Conservation (phyloP, 2,888 invertebrate species). For the Allophyes oxyacanthae region DNA sequence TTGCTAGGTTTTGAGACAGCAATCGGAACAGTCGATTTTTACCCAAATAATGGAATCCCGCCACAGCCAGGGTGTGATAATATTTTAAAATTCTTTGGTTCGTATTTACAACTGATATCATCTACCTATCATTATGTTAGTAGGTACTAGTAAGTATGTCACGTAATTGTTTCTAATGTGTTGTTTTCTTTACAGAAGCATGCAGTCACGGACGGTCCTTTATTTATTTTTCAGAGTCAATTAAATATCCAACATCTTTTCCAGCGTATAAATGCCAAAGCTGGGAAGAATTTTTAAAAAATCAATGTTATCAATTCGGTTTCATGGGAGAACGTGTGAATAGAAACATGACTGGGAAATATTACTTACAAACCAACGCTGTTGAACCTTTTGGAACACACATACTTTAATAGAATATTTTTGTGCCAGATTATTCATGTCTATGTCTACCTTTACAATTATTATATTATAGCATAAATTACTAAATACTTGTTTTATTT, state of each 20-base stretch:
- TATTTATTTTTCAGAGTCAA: constrained; percentile 90
- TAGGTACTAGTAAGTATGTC: too few species aligned
- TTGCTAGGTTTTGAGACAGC: constrained; percentile 90
- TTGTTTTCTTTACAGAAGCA: constrained; percentile 83
- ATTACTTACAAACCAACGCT: constrained; percentile 89
- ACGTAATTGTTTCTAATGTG: not conserved
- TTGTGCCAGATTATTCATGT: too few species aligned
- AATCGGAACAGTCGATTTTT: constrained; percentile 92
- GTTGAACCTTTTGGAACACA: constrained; percentile 83
- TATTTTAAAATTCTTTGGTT: constrained; percentile 66
- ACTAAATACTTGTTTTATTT: too few species aligned
- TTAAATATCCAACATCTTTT: constrained; percentile 85
- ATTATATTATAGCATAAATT: too few species aligned
- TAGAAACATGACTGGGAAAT: constrained; percentile 83
- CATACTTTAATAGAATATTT: not conserved
- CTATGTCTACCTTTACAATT: too few species aligned
- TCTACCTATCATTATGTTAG: too few species aligned
- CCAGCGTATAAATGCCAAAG: constrained; percentile 85
- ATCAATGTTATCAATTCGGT: constrained; percentile 63
- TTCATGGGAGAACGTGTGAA: constrained; percentile 88
- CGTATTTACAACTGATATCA: constrained; percentile 7
- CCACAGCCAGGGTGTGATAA: constrained; percentile 92
- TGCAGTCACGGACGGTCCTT: constrained; percentile 92
- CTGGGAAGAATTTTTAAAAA: constrained; percentile 73
- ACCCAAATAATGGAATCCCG: constrained; percentile 91